Evolutionary conservation across 2,888 invertebrate species (phyloP).

Genomic region (Parnassius orleans): DNA sequence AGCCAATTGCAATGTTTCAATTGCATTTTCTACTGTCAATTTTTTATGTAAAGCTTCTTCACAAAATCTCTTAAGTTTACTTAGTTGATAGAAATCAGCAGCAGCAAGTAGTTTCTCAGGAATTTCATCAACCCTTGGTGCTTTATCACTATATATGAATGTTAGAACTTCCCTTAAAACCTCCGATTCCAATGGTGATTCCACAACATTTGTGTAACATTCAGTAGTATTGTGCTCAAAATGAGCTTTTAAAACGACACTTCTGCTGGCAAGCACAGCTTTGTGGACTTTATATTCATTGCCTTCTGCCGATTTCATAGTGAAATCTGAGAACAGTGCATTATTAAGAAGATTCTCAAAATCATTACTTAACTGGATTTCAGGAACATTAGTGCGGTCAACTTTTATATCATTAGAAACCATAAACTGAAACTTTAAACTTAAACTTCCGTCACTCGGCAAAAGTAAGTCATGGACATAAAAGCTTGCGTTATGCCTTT

Average conservation of each 20-base stretch:
- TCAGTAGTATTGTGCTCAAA: constrained; percentile 73
- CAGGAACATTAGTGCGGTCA: constrained; percentile 51
- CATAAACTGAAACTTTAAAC: constrained; percentile 69
- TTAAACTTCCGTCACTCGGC: constrained; percentile 63
- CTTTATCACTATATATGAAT: constrained; percentile 71
- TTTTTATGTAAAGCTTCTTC: constrained; percentile 70
- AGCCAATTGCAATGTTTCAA: constrained; percentile 67
- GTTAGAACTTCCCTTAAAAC: constrained; percentile 64
- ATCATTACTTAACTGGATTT: constrained; percentile 62
- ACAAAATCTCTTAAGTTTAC: constrained; percentile 63
- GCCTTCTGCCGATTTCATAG: constrained; percentile 64
- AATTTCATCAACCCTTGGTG: constrained; percentile 68
- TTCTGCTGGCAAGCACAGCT: constrained; percentile 66
- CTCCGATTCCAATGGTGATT: constrained; percentile 65
- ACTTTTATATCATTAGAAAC: constrained; percentile 68
- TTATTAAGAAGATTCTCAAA: constrained; percentile 63
- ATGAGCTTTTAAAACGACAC: constrained; percentile 68
- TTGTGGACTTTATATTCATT: constrained; percentile 69
- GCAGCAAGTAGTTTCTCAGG: constrained; percentile 70
- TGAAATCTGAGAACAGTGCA: constrained; percentile 67
- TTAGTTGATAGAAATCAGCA: constrained; percentile 70
- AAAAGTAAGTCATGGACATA: constrained; percentile 60
- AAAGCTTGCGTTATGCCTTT: constrained; percentile 58
- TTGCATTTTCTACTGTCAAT: constrained; percentile 70
- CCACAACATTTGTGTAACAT: constrained; percentile 61